Conservation (phyloP, 2,113 vertebrate species). For the Bos indicus region DNA sequence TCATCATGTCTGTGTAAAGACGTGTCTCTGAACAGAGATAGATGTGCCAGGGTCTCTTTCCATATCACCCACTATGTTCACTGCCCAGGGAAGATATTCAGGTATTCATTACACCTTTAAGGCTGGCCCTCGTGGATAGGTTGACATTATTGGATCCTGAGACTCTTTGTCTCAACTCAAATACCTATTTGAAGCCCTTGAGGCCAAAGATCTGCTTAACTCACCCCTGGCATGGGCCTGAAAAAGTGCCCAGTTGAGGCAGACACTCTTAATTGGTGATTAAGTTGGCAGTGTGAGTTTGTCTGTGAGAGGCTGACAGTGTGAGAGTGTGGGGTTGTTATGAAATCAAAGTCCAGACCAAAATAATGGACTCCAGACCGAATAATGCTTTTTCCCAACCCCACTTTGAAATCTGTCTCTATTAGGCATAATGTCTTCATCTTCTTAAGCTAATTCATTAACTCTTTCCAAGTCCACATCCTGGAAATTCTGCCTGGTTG, state of each 20-base stretch:
- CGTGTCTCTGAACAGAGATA: neutral
- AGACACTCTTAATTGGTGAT: neutral
- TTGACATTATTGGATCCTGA: neutral
- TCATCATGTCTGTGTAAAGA: neutral
- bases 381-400: neutral
- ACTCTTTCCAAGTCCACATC: neutral
- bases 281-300: neutral
- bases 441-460: neutral
- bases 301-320: neutral
- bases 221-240: neutral
- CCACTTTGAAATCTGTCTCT: conserved; percentile 4
- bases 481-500: neutral
- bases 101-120: neutral
- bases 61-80: neutral
- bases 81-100: neutral
- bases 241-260: neutral
- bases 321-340: neutral
- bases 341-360: neutral
- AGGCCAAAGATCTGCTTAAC: neutral
- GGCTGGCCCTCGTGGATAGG: neutral
- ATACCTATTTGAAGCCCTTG: neutral
- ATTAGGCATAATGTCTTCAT: neutral
- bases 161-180: neutral
- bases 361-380: neutral
- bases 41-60: neutral